Percentiles rank a stretch among this genome's conserved stretches.
Conservation (phyloP, 1,140 invertebrate genomes). For the Procambarus clarkii region DNA sequence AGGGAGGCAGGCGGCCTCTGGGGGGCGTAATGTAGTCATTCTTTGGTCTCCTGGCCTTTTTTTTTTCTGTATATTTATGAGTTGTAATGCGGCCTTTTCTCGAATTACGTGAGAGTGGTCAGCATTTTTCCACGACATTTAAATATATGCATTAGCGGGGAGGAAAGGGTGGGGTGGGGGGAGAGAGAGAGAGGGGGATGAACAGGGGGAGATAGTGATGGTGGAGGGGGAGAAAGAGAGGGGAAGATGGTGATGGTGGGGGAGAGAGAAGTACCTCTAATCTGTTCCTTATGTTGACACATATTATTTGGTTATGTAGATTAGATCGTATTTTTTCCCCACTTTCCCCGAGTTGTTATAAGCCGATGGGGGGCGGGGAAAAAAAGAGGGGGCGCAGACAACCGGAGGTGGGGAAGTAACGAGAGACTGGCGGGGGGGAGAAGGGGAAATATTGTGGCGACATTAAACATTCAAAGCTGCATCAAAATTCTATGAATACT, state of each 20-base stretch:
- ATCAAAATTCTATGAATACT: slow-evolving; percentile 38
- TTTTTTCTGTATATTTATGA: slow-evolving; percentile 6
- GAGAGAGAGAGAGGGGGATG: too few species aligned
- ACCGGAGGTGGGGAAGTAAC: not conserved
- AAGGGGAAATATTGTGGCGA: slow-evolving; percentile 17
- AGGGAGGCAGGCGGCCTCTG: not conserved
- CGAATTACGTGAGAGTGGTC: slow-evolving; percentile 10
- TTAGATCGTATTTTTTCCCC: slow-evolving; percentile 22
- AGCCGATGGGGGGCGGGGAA: not conserved
- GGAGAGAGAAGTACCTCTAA: slow-evolving; percentile 30
- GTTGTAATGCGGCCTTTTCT: slow-evolving; percentile 1
- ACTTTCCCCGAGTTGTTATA: not conserved
- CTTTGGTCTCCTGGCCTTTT: not conserved
- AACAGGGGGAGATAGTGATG: too few species aligned
- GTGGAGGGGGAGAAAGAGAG: too few species aligned
- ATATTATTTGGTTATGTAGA: slow-evolving; percentile 46
- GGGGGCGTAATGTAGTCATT: slow-evolving; percentile 2
- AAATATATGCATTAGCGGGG: not conserved
- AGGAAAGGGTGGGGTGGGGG: too few species aligned
- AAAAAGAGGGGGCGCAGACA: not conserved
- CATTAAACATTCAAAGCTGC: slow-evolving; percentile 15
- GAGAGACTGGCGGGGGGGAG: not conserved
- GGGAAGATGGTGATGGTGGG: too few species aligned
- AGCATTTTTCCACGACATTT: slow-evolving; percentile 9
- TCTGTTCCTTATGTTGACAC: slow-evolving; percentile 46